Evolutionary conservation across 1,140 invertebrate genomes (phyloP).

Genomic region (Planococcus citri): DNA sequence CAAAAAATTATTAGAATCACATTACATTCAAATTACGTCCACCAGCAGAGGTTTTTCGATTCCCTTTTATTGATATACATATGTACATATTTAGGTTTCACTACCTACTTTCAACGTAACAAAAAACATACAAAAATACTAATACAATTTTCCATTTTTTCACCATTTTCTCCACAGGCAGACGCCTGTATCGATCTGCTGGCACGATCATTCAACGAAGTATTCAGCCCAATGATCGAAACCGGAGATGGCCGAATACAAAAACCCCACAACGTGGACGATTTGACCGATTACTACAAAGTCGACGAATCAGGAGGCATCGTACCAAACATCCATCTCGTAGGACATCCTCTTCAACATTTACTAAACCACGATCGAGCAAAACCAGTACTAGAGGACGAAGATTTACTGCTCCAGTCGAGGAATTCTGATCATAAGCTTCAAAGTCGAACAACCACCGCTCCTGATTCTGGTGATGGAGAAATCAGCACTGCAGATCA

Average conservation of each 20-base stretch:
- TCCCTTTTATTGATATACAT: too few relatives aligned
- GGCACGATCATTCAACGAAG: not conserved
- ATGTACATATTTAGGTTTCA: too few relatives aligned
- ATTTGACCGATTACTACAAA: not conserved
- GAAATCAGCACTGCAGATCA: not conserved
- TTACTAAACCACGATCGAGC: not conserved
- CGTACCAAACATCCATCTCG: not conserved
- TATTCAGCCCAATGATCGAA: slow-evolving; percentile 10
- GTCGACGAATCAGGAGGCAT: not conserved
- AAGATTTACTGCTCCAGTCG: not conserved
- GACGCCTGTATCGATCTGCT: not conserved
- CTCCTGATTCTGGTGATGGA: not conserved
- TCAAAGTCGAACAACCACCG: not conserved
- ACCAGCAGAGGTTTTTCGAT: too few relatives aligned
- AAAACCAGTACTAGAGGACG: not conserved
- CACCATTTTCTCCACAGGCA: not conserved
- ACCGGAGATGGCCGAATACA: not conserved
- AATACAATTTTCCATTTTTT: too few relatives aligned
- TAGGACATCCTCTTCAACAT: not conserved
- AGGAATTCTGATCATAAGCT: not conserved
- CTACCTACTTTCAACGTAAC: too few relatives aligned
- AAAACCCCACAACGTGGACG: not conserved
- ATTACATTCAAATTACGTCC: too few relatives aligned
- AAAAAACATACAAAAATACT: too few relatives aligned
- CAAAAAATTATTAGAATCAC: too few relatives aligned